Evolutionary conservation across 2,888 invertebrate genomes (phyloP), one percentile per base, ranked within the genome.

Genomic region (Mesorhabditis sp.): DNA sequence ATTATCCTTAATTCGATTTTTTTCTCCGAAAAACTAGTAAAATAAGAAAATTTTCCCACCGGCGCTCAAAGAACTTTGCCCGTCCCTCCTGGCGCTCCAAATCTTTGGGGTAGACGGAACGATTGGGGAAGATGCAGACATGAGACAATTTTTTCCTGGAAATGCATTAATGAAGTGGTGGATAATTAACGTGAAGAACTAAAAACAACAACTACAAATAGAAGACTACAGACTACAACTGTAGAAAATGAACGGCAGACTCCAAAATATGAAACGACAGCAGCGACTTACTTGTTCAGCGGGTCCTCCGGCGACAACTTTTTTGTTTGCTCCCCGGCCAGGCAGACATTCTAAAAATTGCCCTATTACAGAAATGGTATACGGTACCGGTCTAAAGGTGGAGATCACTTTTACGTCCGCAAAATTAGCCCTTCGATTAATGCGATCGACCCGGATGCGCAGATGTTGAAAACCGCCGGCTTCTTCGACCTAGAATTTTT

Each of bases 341-440:
- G 58, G 58, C 58, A 50, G 58, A n/a, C 2, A 2, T 50, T 10
- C 58, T 50, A n/a, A 50, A 50, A 50, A 2, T 28, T 28, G 28
- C 28, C 28, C 28, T 28, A 28, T 28, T 28, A 28, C 28, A 28
- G 28, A 2, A 28, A 28, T 28, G 28, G 28, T 28, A 28, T 28
- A 28, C 28, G 28, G 28, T 28, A 72, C 74, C 62, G 74, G 72
- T 41, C 69, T 43, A 63, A 74, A 74, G n/a, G 70, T 74, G 44
- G 71, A 67, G 50, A 70, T 64, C 43, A 74, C 72, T 45, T 68
- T 69, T 62, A 74, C 62, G 67, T 74, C 74, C 15, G 68, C 74
- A 67, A 72, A 72, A 41, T 71, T 69, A 4, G 67, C 62, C 65
- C 71, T 73, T 4, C 41, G 63, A 44, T 71, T 65, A 13, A 69